Evolutionary conservation across 2,113 vertebrate species (phyloP), one percentile per base, ranked within the genome.

Genomic region (Lanius collurio): DNA sequence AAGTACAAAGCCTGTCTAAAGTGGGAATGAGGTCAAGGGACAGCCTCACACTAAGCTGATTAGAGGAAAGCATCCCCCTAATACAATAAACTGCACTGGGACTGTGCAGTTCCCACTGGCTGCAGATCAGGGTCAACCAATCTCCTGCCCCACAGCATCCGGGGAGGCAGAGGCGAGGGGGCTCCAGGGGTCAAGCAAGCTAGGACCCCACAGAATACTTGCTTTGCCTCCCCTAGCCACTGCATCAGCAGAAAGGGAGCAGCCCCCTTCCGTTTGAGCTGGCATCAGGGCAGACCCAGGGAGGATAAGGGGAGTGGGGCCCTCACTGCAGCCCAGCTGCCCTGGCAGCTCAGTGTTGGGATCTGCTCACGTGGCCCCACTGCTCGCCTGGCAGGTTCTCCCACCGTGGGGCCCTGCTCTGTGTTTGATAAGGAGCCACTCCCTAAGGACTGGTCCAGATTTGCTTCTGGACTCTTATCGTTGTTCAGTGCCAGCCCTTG

Each of bases 21-120:
- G 84, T 47, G 85, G 83, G 91, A 97, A 92, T 42, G 89, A 94
- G 96, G 95, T 93, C 96, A 94, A 76, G 79, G 64, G 77, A 80
- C 47, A 19, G 88, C 88, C 15, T 88, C 90, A 76, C 5, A 1
- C 90, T 95, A 93, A 97, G 94, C 87, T 30, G 96, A 94, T 97
- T 97, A 97, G 90, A 30, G 63, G 41, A 52, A 96, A 93, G 78
- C 62, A 9, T 57, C 80, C 78, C 86, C 84, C 78, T 93, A 97
- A 96, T 89, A 74, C 95, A 91, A 85, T 90, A 84, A 92, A 74
- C 73, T 71, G 62, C 6, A 0, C 47, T 42, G 3, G 37, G 27
- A 47, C 41, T 9, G 26, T 26, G 73, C 23, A 1, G 75, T 71
- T 93, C 83, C 90, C 77, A 75, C 62, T 6, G 0, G 46, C 49